These are phyloP conservation scores for Hippocampus comes DNA, from an alignment of 2,113 vertebrate species.

Conservation along the genomic window DNA sequence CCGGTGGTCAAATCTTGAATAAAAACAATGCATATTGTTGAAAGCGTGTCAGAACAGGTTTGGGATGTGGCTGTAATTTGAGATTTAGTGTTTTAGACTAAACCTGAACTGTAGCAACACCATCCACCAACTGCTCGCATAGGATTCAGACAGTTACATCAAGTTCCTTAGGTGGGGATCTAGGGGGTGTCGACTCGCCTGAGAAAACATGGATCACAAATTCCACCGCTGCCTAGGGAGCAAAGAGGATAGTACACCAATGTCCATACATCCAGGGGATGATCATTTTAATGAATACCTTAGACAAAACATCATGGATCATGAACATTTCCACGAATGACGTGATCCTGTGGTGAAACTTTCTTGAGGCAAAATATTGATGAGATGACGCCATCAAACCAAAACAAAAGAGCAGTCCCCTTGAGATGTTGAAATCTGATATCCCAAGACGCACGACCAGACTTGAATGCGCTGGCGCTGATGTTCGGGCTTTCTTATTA, in stretches of 20 bases:
- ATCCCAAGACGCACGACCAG: slow-evolving; percentile 1
- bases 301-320: no score
- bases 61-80: neutral
- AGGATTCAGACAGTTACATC: no score
- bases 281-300: neutral
- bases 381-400: neutral
- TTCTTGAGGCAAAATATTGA: neutral
- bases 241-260: no score
- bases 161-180: no score
- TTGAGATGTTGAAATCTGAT: slow-evolving; percentile 11
- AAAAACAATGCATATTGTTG: slow-evolving; percentile 9
- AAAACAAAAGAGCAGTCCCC: neutral
- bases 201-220: slow-evolving; percentile 18
- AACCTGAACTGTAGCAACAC: neutral
- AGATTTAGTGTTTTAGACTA: neutral
- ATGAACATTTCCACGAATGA: neutral
- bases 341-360: no score
- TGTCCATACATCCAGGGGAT: no score
- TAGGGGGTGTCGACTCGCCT: neutral
- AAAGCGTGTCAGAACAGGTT: slow-evolving; percentile 10
- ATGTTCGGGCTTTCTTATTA: slow-evolving; percentile 14
- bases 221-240: slow-evolving; percentile 10
- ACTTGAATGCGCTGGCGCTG: slow-evolving; percentile 21
- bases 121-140: neutral
- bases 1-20: slow-evolving; percentile 1